Percentiles rank a stretch among this genome's conserved stretches.
phyloP scores from a whole-genome alignment of 2,888 invertebrate species.

The Malthinus flaveolus region DNA sequence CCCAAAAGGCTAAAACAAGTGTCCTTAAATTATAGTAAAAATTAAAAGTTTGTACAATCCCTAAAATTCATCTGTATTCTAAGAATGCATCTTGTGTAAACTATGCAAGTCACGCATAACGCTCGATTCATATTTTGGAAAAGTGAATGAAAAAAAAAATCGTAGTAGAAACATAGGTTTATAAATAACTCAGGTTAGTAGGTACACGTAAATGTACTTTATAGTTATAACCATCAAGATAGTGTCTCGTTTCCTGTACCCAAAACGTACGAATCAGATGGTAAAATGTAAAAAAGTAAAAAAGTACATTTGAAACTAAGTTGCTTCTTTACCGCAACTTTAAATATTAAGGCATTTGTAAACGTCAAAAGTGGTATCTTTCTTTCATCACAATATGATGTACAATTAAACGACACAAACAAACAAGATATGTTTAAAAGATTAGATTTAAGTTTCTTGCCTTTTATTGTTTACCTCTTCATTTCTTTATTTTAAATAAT shows the following conservation, averaged over 20 bases:
- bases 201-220: conserved; percentile 37
- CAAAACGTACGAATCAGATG: conserved; percentile 17
- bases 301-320: too few relatives aligned
- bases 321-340: too few relatives aligned
- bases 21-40: not conserved
- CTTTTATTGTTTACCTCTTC: too few relatives aligned
- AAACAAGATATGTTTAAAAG: too few relatives aligned
- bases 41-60: conserved; percentile 12
- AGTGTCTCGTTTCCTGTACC: conserved; percentile 31
- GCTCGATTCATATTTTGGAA: conserved; percentile 48
- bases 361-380: too few relatives aligned
- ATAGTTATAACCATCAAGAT: conserved; percentile 37
- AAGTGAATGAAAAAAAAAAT: conserved; percentile 47
- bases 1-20: too few relatives aligned
- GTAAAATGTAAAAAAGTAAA: too few relatives aligned
- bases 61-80: conserved; percentile 29
- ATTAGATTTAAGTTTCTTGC: too few relatives aligned
- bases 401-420: too few relatives aligned
- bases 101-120: conserved; percentile 26
- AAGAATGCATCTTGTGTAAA: conserved; percentile 19
- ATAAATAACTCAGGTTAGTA: conserved; percentile 37
- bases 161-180: conserved; percentile 33
- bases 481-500: too few relatives aligned
- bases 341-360: too few relatives aligned
- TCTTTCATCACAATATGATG: too few relatives aligned